phyloP scores from a whole-genome alignment of 2,797 vertebrate genomes.

The Fringilla coelebs region DNA sequence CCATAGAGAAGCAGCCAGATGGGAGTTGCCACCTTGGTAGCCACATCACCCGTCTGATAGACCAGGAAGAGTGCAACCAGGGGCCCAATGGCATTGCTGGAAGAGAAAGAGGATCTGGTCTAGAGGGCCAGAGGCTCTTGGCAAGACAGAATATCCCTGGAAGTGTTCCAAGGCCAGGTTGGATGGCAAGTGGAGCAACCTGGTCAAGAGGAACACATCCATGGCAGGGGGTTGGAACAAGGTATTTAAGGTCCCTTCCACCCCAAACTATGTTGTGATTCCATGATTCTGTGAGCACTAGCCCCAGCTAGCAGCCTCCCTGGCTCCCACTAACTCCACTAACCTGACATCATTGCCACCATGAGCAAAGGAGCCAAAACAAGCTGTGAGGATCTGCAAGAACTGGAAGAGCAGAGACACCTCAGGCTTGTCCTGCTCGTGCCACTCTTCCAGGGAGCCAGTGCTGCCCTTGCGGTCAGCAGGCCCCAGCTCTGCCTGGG shows the following conservation, averaged over 20 bases:
- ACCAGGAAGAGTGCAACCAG: constrained; percentile 91
- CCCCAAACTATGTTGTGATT: background rate
- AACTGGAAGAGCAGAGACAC: constrained; percentile 83
- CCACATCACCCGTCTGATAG: constrained; percentile 81
- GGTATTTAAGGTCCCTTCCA: background rate
- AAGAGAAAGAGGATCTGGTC: background rate
- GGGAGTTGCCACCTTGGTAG: constrained; percentile 82
- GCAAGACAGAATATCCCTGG: background rate
- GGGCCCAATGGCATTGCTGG: constrained; percentile 95
- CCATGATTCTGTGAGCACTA: background rate
- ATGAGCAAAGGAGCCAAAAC: constrained; percentile 84
- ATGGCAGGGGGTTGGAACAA: background rate
- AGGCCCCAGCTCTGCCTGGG: constrained; percentile 69
- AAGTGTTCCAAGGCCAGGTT: background rate
- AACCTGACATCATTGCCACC: constrained; percentile 93
- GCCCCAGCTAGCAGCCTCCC: background rate
- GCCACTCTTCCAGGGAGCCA: constrained; percentile 81
- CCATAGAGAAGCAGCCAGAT: constrained; percentile 94
- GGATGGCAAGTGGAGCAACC: background rate
- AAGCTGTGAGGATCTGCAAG: constrained; percentile 82
- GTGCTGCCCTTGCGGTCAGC: constrained; percentile 78
- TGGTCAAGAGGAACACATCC: background rate
- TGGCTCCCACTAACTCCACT: background rate
- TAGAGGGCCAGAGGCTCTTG: background rate
- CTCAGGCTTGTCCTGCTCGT: constrained; percentile 79